Percentiles rank a stretch among this genome's conserved stretches.
These are phyloP conservation scores for Stegophylla sp. DNA, from an alignment of 2,888 invertebrate species.

Conservation along the genomic window DNA sequence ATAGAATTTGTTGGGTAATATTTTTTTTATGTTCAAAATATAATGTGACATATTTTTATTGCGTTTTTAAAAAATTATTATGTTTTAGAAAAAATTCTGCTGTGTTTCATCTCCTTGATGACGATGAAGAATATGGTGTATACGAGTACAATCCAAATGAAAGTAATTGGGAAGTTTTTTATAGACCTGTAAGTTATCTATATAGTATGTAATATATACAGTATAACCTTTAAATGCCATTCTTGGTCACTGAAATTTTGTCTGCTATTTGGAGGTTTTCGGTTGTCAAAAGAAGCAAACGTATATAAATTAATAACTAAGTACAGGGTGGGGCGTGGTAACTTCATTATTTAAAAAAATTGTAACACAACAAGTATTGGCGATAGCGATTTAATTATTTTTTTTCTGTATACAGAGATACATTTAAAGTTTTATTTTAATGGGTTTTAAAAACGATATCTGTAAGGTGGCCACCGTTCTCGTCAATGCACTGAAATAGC, in stretches of 20 bases:
- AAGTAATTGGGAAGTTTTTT: constrained; percentile 46
- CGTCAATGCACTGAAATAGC: constrained; percentile 28
- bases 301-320: no score
- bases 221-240: no score
- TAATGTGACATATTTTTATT: not conserved
- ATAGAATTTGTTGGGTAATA: constrained; percentile 42
- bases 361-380: not conserved
- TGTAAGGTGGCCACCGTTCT: constrained; percentile 26
- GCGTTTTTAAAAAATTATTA: not conserved
- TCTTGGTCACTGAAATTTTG: no score
- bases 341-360: no score
- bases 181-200: constrained; percentile 39
- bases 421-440: constrained; percentile 27
- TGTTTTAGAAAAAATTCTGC: constrained; percentile 34
- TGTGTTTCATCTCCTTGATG: constrained; percentile 35
- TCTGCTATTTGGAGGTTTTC: no score
- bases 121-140: constrained; percentile 4
- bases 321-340: no score
- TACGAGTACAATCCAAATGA: constrained; percentile 38
- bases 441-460: constrained; percentile 35
- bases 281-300: no score
- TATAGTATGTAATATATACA: no score
- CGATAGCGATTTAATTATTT: constrained; percentile 28
- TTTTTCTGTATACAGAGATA: constrained; percentile 25
- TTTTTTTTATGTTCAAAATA: not conserved